These are phyloP conservation scores for Drosophila mimica DNA, from an alignment of 2,888 invertebrate genomes.

Conservation along the genomic window DNA sequence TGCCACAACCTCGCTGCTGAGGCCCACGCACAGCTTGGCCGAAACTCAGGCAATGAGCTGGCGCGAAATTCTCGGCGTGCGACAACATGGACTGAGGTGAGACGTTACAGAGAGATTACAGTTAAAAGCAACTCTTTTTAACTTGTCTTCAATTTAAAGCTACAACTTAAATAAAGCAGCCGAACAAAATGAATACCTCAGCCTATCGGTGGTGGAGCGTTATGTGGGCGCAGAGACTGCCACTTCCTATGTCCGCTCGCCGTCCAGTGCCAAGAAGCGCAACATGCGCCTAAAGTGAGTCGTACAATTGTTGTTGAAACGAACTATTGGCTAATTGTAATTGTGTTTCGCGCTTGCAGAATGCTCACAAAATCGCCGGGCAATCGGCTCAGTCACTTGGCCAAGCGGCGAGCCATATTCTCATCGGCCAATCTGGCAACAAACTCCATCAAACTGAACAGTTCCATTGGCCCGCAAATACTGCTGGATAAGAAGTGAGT, in stretches of 20 bases:
- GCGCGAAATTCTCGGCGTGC: constrained; percentile 88
- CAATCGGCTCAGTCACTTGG: constrained; percentile 91
- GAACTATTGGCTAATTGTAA: not conserved
- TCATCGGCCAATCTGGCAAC: constrained; percentile 89
- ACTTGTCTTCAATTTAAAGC: constrained; percentile 85
- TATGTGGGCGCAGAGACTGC: constrained; percentile 92
- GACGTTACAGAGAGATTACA: constrained; percentile 53
- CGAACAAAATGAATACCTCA: constrained; percentile 89
- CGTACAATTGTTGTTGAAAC: not conserved
- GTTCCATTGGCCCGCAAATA: constrained; percentile 81
- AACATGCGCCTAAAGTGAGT: constrained; percentile 87
- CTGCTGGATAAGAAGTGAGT: constrained; percentile 81
- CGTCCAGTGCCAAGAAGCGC: constrained; percentile 88
- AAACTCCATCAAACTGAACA: constrained; percentile 83
- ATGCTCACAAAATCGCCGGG: constrained; percentile 89
- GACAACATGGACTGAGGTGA: constrained; percentile 91
- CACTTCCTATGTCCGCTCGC: constrained; percentile 85
- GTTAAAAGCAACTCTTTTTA: constrained; percentile 14
- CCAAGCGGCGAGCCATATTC: constrained; percentile 90
- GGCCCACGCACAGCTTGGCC: constrained; percentile 78
- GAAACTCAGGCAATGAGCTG: constrained; percentile 85
- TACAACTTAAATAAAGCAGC: constrained; percentile 89
- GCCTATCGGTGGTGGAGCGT: constrained; percentile 88
- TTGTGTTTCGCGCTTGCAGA: constrained; percentile 54
- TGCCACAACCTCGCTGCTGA: constrained; percentile 66